Evolutionary conservation across 2,888 invertebrate genomes (phyloP).

Genomic region (Limulus polyphemus): DNA sequence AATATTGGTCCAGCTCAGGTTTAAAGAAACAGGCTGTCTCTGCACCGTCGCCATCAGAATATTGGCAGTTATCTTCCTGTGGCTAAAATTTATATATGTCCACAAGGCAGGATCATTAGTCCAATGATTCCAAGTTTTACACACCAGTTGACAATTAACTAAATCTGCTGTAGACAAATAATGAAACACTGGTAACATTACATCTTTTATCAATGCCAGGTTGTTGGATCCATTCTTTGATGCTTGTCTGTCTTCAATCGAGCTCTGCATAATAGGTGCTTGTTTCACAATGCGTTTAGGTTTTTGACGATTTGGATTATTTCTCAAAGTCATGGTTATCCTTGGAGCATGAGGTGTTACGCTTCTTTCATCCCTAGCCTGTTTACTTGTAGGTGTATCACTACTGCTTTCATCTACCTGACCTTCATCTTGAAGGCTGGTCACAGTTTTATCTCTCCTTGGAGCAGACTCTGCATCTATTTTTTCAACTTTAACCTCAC

Average conservation of each 20-base stretch:
- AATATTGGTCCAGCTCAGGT: conserved; percentile 75
- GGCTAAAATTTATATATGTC: conserved; percentile 66
- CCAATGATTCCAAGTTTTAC: conserved; percentile 71
- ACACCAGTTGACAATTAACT: conserved; percentile 54
- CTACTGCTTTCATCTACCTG: too few species aligned
- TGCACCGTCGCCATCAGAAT: conserved; percentile 66
- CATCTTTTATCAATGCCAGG: conserved; percentile 28
- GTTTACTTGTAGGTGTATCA: background rate
- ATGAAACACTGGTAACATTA: conserved; percentile 39
- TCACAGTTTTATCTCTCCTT: too few species aligned
- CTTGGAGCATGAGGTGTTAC: background rate
- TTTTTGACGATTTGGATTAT: background rate
- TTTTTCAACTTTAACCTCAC: background rate
- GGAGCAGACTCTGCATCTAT: background rate
- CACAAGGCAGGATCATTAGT: conserved; percentile 69
- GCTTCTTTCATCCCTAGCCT: background rate
- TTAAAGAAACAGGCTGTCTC: conserved; percentile 66
- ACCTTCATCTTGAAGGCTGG: too few species aligned
- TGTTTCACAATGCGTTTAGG: background rate
- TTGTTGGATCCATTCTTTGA: background rate
- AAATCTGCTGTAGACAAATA: conserved; percentile 41
- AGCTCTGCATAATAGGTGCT: background rate
- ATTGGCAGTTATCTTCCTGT: conserved; percentile 44
- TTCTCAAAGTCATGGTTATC: background rate
- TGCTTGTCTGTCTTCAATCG: background rate